Evolutionary conservation across 2,888 invertebrate genomes (phyloP).

Genomic region (Steromphala cineraria): DNA sequence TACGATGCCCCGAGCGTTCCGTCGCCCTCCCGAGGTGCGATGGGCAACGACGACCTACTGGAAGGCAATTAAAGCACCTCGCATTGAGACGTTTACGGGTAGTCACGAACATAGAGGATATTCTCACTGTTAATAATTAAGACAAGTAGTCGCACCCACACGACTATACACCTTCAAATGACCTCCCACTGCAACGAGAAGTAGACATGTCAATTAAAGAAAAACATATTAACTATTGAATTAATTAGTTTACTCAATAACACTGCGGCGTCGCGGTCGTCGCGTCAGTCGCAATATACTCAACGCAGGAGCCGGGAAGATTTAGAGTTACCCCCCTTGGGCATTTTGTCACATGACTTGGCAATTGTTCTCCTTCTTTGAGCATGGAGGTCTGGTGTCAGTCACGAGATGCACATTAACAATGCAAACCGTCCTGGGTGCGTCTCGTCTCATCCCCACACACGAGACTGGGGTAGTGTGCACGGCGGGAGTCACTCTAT

Average conservation of each 20-base stretch:
- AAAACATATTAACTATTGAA: not conserved
- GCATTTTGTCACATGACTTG: not conserved
- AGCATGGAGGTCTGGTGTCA: too few relatives aligned
- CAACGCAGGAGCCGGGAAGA: too few relatives aligned
- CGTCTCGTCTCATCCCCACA: too few relatives aligned
- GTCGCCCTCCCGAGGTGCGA: too few relatives aligned
- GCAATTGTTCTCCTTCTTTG: not conserved
- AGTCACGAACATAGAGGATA: not conserved
- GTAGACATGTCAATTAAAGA: not conserved
- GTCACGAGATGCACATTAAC: too few relatives aligned
- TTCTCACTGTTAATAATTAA: constrained; percentile 4
- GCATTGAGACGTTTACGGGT: not conserved
- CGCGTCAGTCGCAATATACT: too few relatives aligned
- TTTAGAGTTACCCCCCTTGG: constrained; percentile 1
- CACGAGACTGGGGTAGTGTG: too few relatives aligned
- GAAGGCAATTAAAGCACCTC: constrained; percentile 2
- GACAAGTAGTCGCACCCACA: not conserved
- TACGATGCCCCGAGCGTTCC: too few relatives aligned
- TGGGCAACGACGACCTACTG: not conserved
- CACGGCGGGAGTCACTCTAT: too few relatives aligned
- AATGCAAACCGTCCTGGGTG: too few relatives aligned
- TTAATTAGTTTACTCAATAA: not conserved
- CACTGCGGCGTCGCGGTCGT: not conserved
- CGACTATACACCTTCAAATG: not conserved
- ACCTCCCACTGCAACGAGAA: not conserved